Conservation (phyloP, 1,140 invertebrate genomes). For the Drosophila persimilis region DNA sequence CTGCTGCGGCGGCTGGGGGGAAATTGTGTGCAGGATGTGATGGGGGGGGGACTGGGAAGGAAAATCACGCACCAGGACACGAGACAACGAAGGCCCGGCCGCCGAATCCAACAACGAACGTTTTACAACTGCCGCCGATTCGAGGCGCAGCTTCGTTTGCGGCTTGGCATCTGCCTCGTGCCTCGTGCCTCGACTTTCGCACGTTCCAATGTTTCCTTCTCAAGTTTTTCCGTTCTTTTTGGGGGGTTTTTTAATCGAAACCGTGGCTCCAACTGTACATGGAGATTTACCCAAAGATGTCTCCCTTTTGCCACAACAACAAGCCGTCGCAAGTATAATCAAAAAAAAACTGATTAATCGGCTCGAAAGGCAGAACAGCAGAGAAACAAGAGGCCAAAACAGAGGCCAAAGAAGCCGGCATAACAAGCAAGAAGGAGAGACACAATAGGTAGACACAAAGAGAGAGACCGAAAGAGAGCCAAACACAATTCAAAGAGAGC, state of each 20-base stretch:
- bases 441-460: too few relatives aligned
- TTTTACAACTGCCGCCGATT: conserved; percentile 61
- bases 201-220: too few relatives aligned
- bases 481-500: too few relatives aligned
- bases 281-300: too few relatives aligned
- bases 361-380: conserved; percentile 17
- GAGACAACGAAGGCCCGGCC: conserved; percentile 24
- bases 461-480: too few relatives aligned
- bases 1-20: too few relatives aligned
- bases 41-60: conserved; percentile 14
- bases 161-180: conserved; percentile 1
- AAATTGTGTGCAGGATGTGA: conserved; percentile 1
- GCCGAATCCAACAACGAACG: conserved; percentile 44
- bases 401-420: neutral
- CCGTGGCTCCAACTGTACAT: too few relatives aligned
- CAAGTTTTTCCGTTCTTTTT: too few relatives aligned
- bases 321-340: conserved; percentile 3
- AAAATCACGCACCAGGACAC: conserved; percentile 30
- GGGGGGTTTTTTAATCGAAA: too few relatives aligned
- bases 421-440: neutral
- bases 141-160: conserved; percentile 54
- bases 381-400: conserved; percentile 22
- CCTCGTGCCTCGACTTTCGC: neutral
- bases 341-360: conserved; percentile 46
- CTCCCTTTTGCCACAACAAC: conserved; percentile 11